Evolutionary conservation across 2,888 invertebrate species (phyloP).

Genomic region (Polyommatus iphigenia): DNA sequence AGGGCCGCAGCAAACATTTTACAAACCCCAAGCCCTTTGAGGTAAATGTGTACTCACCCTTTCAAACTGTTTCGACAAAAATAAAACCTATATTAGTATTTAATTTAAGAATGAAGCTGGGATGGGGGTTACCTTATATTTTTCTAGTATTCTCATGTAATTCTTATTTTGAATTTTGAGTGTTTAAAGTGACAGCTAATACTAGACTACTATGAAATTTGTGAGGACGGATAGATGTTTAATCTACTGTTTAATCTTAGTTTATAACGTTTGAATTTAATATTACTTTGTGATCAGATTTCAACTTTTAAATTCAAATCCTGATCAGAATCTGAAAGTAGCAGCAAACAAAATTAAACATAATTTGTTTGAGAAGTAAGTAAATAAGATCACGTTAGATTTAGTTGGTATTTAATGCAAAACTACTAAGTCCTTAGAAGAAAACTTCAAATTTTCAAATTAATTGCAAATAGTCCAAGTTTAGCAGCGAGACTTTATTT

Average conservation of each 20-base stretch:
- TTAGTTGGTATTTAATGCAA: conserved; percentile 14
- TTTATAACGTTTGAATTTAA: no score
- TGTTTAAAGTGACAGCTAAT: no score
- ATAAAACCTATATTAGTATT: neutral
- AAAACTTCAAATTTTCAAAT: conserved; percentile 34
- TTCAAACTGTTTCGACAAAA: conserved; percentile 9
- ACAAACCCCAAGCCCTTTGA: conserved; percentile 20
- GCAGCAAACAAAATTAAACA: neutral
- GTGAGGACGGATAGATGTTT: no score
- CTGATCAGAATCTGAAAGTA: neutral
- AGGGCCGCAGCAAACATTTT: conserved; percentile 22
- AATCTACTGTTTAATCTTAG: no score
- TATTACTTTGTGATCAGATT: no score
- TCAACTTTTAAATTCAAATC: neutral
- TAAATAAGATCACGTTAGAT: conserved; percentile 14
- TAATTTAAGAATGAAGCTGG: neutral
- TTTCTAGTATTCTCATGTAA: conserved; percentile 8
- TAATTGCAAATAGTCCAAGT: conserved; percentile 34
- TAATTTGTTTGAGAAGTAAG: neutral
- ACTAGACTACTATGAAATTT: no score
- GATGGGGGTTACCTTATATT: neutral
- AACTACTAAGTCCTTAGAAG: conserved; percentile 9
- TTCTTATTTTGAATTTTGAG: neutral
- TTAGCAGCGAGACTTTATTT: conserved; percentile 41
- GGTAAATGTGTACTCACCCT: conserved; percentile 28